Evolutionary conservation across 1,140 invertebrate species (phyloP), one percentile per base, ranked within the genome.

Genomic region (Eriosoma lanigerum): DNA sequence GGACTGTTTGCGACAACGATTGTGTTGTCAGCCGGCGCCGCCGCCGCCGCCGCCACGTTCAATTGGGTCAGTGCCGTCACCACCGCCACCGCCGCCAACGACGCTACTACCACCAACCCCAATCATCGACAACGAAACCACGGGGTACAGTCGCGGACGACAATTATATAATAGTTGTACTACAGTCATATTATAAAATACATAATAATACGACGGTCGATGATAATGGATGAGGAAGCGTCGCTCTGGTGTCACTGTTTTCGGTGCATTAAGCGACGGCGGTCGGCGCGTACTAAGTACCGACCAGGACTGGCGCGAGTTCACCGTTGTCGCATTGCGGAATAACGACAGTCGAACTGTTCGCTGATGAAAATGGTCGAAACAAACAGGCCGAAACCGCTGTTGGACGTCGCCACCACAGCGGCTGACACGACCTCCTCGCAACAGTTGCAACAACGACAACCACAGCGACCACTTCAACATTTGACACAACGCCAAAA

Each of bases 31-130:
- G 54, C 80, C 12, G 38, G 17, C 50, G 32, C 17, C 60, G 50
- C n/a, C n/a, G 9, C 29, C 19, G 68, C 29, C 52, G 78, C 68
- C 68, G 68, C 81, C 83, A 75, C 83, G 44, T 21, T 26, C 38
- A n/a, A 60, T 29, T 52, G 38, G 81, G 82, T 82, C 62, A 80
- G 62, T 82, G 81, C 66, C 56, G 80, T 50, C 80, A 48, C 73
- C 72, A 76, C 29, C 44, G 81, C 68, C 68, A 62, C 80, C 83
- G 81, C 83, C n/a, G 62, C 29, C 17, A 56, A 50, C 73, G 68
- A 5, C n/a, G 6, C 15, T 9, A 24, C 21, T 17, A 9, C 26
- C 29, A 24, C 3, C 26, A 17, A 44, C 38, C 70, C 80, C 75
- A 56, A 72, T 81, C 84, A 81, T 82, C n/a, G 60, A 29, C 46